Conservation (phyloP, 2,888 invertebrate species). For the Drosophila leonis region DNA sequence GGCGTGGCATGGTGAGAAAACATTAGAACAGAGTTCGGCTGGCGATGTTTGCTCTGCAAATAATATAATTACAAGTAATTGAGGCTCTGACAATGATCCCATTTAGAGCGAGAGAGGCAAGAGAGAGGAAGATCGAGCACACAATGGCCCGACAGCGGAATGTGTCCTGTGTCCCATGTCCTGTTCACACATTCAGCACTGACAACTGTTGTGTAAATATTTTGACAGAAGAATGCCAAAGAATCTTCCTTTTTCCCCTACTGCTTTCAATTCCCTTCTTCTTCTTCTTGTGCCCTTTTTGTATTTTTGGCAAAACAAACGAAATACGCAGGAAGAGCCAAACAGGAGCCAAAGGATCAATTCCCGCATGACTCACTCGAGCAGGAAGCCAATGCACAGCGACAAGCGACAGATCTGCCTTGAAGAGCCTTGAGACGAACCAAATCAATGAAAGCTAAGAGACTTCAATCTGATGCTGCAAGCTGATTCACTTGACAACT, state of each 20-base stretch:
- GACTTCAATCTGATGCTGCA: not conserved
- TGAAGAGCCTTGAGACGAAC: not conserved
- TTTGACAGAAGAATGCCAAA: conserved; percentile 82
- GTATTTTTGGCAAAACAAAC: conserved; percentile 32
- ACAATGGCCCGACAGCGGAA: conserved; percentile 34
- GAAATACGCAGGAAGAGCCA: conserved; percentile 41
- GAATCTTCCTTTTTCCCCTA: conserved; percentile 35
- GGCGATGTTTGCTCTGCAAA: conserved; percentile 65
- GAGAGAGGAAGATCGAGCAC: not conserved
- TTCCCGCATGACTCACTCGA: conserved; percentile 40
- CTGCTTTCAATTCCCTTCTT: not conserved
- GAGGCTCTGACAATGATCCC: conserved; percentile 43
- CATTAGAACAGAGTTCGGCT: conserved; percentile 31
- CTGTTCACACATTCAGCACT: conserved; percentile 50
- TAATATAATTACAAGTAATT: conserved; percentile 81
- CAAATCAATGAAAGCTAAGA: not conserved
- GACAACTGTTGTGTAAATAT: conserved; percentile 80
- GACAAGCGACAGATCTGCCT: conserved; percentile 6
- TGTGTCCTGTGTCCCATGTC: conserved; percentile 35
- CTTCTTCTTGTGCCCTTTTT: not conserved
- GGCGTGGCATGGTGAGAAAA: conserved; percentile 40
- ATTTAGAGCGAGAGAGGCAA: conserved; percentile 34
- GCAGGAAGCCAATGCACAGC: conserved; percentile 27
- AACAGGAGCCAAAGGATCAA: conserved; percentile 20
- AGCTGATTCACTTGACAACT: not conserved